Evolutionary conservation across 2,113 vertebrate genomes (phyloP).

Genomic region (Otus sunia): DNA sequence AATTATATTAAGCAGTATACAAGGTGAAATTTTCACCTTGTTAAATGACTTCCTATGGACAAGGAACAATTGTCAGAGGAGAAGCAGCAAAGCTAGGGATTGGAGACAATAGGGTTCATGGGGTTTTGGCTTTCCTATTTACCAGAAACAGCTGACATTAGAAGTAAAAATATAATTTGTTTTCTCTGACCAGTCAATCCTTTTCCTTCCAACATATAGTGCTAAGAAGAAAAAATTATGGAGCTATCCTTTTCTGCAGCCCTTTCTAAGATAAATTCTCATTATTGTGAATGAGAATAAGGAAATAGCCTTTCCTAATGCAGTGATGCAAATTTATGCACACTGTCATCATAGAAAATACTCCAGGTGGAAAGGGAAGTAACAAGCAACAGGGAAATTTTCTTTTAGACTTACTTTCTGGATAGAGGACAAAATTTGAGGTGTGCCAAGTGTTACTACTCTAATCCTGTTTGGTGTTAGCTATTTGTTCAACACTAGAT

Average conservation of each 20-base stretch:
- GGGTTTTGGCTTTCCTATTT: neutral
- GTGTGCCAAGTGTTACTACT: neutral
- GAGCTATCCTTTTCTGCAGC: neutral
- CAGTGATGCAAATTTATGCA: neutral
- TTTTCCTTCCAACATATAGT: neutral
- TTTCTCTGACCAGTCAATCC: neutral
- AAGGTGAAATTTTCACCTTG: neutral
- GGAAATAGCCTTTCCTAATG: neutral
- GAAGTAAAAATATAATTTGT: neutral
- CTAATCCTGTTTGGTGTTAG: neutral
- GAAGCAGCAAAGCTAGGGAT: neutral
- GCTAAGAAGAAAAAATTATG: neutral
- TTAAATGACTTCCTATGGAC: neutral
- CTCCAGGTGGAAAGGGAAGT: neutral
- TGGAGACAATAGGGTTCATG: neutral
- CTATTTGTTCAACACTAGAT: neutral
- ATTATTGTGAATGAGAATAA: neutral
- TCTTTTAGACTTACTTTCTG: neutral
- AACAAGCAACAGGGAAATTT: neutral
- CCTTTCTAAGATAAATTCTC: neutral
- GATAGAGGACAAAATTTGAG: neutral
- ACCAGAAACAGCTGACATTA: neutral
- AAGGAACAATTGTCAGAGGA: neutral
- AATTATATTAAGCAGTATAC: fast-evolving
- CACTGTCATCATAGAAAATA: neutral